Base-by-base conservation (phyloP, 1,140 invertebrate species). In the Vollenhovia emeryi region DNA sequence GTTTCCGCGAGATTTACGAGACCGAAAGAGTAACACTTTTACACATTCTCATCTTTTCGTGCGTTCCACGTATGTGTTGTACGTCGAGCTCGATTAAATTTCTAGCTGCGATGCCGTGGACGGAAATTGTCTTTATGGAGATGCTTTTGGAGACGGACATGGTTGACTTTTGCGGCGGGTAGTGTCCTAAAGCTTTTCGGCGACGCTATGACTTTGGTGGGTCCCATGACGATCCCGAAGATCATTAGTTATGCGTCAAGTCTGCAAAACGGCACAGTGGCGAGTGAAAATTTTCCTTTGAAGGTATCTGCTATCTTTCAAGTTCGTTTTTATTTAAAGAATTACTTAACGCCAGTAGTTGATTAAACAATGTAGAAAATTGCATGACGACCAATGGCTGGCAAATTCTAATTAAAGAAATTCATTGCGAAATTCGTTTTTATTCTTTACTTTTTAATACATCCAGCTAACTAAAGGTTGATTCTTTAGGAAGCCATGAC, bases 121-220 rank as follows among this genome's bases (percentile, higher is more conserved):
- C 79, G 84, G 0, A 91, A 93, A 79, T 71, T 94, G 21, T 95
- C 92, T 84, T 91, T 97, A 52, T 97, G 97, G 97, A 93, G 94
- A 85, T 97, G 97, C 89, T 97, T 97, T 91, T 94, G 96, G 89
- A 95, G 94, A 89, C 96, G 96, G 68, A 96, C 97, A 87, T 98
- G 97, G 97, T 95, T 95, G 59, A 96, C 96, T 88, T 96, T 98
- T 93, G 94, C 96, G 27, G 93, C 97, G 30, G 97, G 97, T 40
- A 98, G 97, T 3, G 80, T 98, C 60, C 95, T 97, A 76, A 97
- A 98, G 91, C 92, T 98, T 30, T 92, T 96, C n/a, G 97, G 97
- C n/a, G 98, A 98, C 94, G 93, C 96, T 86, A 95, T 96, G 55
- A 97, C 96, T 48, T 96, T 98, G 60, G 95, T 98, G 85, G 97